Evolutionary conservation across 2,888 invertebrate genomes (phyloP), one percentile per base, ranked within the genome.

Genomic region (Macroteleia sp.): DNA sequence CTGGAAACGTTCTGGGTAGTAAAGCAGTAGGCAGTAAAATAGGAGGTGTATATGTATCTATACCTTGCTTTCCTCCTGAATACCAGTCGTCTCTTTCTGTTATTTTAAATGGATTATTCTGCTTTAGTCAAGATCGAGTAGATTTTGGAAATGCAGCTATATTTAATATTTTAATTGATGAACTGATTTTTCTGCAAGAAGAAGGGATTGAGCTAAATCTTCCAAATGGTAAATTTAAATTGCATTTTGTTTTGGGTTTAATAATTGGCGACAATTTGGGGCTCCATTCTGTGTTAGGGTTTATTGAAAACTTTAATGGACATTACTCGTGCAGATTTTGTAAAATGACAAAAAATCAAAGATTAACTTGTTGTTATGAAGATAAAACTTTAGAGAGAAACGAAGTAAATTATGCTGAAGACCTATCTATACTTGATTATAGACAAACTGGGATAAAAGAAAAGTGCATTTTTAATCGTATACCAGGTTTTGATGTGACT

Each of bases 271-370:
- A 36, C 14, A 54, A 54, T 36, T 36, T 54, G 10, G 54, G 54
- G 2, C 6, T 54, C 0, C 54, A 54, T 14, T 19, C 22, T 1
- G 16, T 54, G 5, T 16, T 36, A 1, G 54, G 54, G 4, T 54
- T 54, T 14, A 41, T 67, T 5, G 79, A 80, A 67, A 71, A 48
- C 52, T 82, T 82, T 28, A 22, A 62, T 12, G 73, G 67, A 8
- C 69, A 75, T 30, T 75, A 44, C 28, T 54, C 75, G 17, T 80
- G 77, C 19, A 32, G 70, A n/a, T 73, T 77, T 41, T 81, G 81
- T 54, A 59, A 54, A 52, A 64, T 78, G 57, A 14, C 36, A 6
- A 70, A 46, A 28, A 3, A n/a, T 8, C 10, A 25, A 9, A 12
- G 71, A 17, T 3, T 16, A n/a, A 50, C 0, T 48, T 17, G 14